phyloP scores from a whole-genome alignment of 1,140 invertebrate genomes.

The Trichonephila inaurata region DNA sequence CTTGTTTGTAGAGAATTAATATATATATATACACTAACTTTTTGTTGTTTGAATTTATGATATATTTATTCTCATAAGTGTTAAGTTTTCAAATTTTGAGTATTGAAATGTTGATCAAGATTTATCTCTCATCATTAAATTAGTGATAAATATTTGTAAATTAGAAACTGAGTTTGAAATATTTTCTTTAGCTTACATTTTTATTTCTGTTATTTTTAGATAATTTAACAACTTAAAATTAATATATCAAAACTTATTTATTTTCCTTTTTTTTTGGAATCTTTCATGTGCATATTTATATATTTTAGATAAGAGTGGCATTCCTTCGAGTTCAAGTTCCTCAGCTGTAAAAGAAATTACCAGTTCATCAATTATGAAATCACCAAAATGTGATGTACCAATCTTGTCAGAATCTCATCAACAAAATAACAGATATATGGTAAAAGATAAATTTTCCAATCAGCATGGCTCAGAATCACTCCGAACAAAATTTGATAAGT shows the following conservation, averaged over 20 bases:
- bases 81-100: too few relatives aligned
- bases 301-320: slow-evolving; percentile 57
- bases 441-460: not conserved
- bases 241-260: not conserved
- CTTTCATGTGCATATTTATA: not conserved
- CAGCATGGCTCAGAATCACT: not conserved
- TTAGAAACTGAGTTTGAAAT: too few relatives aligned
- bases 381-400: slow-evolving; percentile 5
- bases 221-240: not conserved
- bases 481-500: slow-evolving; percentile 35
- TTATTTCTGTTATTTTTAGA: not conserved
- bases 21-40: too few relatives aligned
- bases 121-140: too few relatives aligned
- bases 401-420: slow-evolving; percentile 4
- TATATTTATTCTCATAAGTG: too few relatives aligned
- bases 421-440: not conserved
- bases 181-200: too few relatives aligned
- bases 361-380: not conserved
- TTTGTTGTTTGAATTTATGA: too few relatives aligned
- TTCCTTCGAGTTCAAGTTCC: slow-evolving; percentile 56
- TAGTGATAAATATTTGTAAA: too few relatives aligned
- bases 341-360: slow-evolving; percentile 34
- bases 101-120: too few relatives aligned
- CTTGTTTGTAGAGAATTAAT: too few relatives aligned
- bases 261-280: too few relatives aligned